Evolutionary conservation across 2,797 vertebrate species (phyloP), one percentile per base, ranked within the genome.

Genomic region (Rousettus madagascariensis): DNA sequence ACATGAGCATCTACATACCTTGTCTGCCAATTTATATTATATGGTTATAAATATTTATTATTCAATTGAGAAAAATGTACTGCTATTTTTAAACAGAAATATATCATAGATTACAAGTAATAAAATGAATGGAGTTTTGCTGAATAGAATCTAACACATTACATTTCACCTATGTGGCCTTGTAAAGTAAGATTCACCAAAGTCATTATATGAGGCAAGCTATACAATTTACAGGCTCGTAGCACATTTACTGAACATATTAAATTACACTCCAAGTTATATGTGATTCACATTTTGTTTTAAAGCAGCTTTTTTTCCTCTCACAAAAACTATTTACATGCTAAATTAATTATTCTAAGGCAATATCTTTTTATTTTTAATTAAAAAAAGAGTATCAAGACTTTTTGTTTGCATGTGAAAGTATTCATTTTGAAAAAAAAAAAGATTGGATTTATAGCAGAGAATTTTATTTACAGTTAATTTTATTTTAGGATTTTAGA

Each of bases 221-320:
- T 43, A 8, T 55, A 41, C 26, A 89, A 63, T 82, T 89, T 89
- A 82, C 8, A 90, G 72, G 28, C 66, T 51, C 65, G 46, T 33
- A 82, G 55, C 11, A 38, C 19, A 93, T 77, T 93, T 85, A 84
- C 5, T 65, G 75, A 79, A 90, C 8, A 38, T 82, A 86, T 38
- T 89, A 72, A 95, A 90, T 93, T 55, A 89, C 12, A 78, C 9
- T 80, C 17, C 16, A 93, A 86, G 28, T 17, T 88, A 22, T 38
- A 38, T 33, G 2, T 36, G 53, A 86, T 86, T 95, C 71, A 83
- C 26, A 83, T 63, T 94, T 87, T 90, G 30, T 91, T 96, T 95
- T 6, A 41, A 77, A 96, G 57, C 6, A 36, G 8, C 1, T 55
- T 61, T 43, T 65, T 51, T 55, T 57, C 30, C 49, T 43, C 55